Base-by-base conservation (phyloP, 2,888 invertebrate species). In the Atethmia centrago region DNA sequence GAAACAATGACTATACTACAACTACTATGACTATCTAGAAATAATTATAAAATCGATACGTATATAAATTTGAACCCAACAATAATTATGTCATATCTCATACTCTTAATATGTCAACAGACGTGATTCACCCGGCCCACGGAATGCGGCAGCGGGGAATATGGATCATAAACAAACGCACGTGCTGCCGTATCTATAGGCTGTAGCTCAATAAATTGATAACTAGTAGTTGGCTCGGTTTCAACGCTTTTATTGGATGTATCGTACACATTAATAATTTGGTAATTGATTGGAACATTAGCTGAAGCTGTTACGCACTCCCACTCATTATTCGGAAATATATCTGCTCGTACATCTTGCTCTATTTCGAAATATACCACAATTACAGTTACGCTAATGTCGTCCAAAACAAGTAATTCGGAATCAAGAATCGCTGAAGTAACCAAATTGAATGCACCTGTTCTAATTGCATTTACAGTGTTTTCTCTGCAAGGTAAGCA, bases 111-210 rank as follows among this genome's bases (percentile, higher is more conserved):
- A 56, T 76, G 66, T 82, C 84, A 82, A 82, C 72, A 85, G 70
- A 79, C 62, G 84, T 87, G 86, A 87, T 78, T 86, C 87, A 86
- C 74, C 70, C 76, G 72, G 62, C 62, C 73, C 77, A 83, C 83
- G 87, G 85, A 81, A 75, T 82, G 83, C 84, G 83, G 83, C 68
- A 80, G 74, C 70, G 63, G 78, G 70, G 74, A 77, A 83, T 79
- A 82, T 79, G 59, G 74, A 84, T 82, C 81, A 79, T 88, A 86
- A 88, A 85, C 85, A 88, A 81, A 80, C 72, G 80, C 88, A 87
- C 86, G 87, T 86, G 86, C 73, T 62, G 61, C 49, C 47, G 21
- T 86, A 71, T 79, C 77, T 80, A 80, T 80, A 83, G 74, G 71
- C 63, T 69, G 74, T 25, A 64, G 64, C 74, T 77, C 80, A 83